Evolutionary conservation across 2,113 vertebrate species (phyloP), one percentile per base, ranked within the genome.

Genomic region (Tamias sibiricus): DNA sequence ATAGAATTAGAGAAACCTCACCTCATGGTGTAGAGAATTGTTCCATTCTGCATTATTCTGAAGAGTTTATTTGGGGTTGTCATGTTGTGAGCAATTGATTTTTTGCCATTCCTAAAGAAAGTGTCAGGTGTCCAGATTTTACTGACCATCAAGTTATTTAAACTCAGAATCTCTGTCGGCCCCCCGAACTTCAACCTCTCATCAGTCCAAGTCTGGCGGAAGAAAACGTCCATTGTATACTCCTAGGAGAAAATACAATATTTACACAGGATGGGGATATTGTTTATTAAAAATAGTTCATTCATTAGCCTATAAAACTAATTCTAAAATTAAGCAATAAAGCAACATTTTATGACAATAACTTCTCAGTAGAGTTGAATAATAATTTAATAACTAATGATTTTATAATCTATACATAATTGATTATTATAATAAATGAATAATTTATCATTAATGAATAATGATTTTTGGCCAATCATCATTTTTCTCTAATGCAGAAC

Each of bases 171-270:
- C 98, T 99, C 99, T 57, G 99, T 98, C 0, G 99, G 99, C 0
- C 99, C 99, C 75, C 99, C 99, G 86, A 99, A 99, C 96, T 98
- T 99, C 97, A 99, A 69, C 86, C 99, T 99, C 80, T 99, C 99
- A 98, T 99, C 99, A 28, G 99, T 99, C 99, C 99, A 99, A 0
- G 99, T 99, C 98, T 99, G 99, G 10, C 99, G 99, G 97, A 99
- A 99, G 98, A 99, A 99, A 96, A 99, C 99, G n/a, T 99, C 99
- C 99, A 99, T 99, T 6, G 99, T 99, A 94, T 99, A 99, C 95
- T 99, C 99, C 99, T 99, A 75, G 44, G 69, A 40, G 20, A 94
- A 97, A 97, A 97, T 0, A 94, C 97, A 96, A 0, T 88, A 82
- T 37, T 77, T n/a, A 35, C 0, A 14, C 26, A 87, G 57, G 71